Conservation (phyloP, 2,888 invertebrate genomes). For the Xiphydria camelus region DNA sequence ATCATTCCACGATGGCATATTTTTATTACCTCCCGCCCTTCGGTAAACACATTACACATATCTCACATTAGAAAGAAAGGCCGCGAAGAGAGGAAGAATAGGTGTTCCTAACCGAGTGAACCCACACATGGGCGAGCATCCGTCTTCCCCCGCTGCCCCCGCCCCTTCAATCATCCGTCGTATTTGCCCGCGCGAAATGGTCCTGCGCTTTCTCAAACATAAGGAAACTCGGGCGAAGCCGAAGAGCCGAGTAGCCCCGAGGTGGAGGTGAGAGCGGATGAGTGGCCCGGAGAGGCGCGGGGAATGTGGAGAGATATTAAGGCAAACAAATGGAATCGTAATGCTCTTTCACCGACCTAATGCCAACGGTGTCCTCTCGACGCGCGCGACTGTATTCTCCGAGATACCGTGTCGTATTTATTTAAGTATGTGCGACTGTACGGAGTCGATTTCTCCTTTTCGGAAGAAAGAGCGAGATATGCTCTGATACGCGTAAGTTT, state of each 20-base stretch:
- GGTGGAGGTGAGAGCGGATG: neutral
- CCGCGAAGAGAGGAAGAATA: neutral
- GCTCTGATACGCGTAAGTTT: no score
- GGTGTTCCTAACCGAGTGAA: neutral
- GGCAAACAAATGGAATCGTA: slow-evolving; percentile 13
- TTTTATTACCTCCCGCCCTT: slow-evolving; percentile 35
- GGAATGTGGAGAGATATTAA: slow-evolving; percentile 10
- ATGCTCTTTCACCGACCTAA: neutral
- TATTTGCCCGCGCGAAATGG: slow-evolving; percentile 17
- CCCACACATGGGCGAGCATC: slow-evolving; percentile 6
- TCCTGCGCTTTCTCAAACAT: slow-evolving; percentile 3
- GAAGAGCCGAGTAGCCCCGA: neutral
- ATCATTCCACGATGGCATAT: slow-evolving; percentile 39
- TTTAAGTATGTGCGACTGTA: no score
- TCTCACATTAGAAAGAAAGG: slow-evolving; percentile 33
- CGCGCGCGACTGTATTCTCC: no score
- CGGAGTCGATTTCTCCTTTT: no score
- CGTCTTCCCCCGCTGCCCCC: slow-evolving; percentile 10
- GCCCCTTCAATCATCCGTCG: slow-evolving; percentile 12
- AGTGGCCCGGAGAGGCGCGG: neutral
- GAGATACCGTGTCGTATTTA: slow-evolving; percentile 23
- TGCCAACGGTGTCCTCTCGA: slow-evolving; percentile 5
- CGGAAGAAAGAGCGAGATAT: no score
- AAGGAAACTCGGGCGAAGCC: neutral
- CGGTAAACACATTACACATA: slow-evolving; percentile 40